Base-by-base conservation (phyloP, 2,888 invertebrate species). In the Stegana nigrithorax region DNA sequence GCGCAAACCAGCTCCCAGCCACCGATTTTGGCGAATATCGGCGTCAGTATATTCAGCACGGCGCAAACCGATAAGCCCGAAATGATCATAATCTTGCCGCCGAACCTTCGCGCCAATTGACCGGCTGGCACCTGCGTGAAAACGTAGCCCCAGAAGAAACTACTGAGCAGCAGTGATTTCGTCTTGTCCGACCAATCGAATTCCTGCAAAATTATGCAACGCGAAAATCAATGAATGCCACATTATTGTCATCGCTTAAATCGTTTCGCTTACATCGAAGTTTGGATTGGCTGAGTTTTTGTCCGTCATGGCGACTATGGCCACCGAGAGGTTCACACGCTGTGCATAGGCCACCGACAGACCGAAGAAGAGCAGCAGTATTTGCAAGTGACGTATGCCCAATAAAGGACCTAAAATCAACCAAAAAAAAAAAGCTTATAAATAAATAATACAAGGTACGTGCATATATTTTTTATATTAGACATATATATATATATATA, bases 281-380 rank as follows among this genome's bases (percentile, higher is more conserved):
- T 80, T 26, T 0, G 80, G 71, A 73, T 84, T 84, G 10, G 78
- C 71, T 78, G 81, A 4, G 68, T 75, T 8, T 0, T 81, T 76
- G 69, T 91, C 89, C 0, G 90, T 90, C 92, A 93, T 93, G 29
- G 92, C 92, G 4, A 93, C 89, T 53, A 93, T 88, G 0, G 91
- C 92, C 19, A 93, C 91, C 0, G 91, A 92, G 73, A 93, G 87
- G 73, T 90, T 90, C 36, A 92, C 89, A 45, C 93, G 86, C 66
- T 90, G 88, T 0, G 88, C 88, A 77, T 90, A 91, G 45, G 90
- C 88, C 19, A 90, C 88, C 0, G 89, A 84, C 68, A 90, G 86
- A 0, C 89, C 89, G 10, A 88, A 68, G 77, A 91, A 90, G 62
- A 91, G 84, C 60, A 92, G 81, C 1, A 89, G 71, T 1, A 89